Conservation (phyloP, 1,140 invertebrate species). For the Probaryconus sp. region DNA sequence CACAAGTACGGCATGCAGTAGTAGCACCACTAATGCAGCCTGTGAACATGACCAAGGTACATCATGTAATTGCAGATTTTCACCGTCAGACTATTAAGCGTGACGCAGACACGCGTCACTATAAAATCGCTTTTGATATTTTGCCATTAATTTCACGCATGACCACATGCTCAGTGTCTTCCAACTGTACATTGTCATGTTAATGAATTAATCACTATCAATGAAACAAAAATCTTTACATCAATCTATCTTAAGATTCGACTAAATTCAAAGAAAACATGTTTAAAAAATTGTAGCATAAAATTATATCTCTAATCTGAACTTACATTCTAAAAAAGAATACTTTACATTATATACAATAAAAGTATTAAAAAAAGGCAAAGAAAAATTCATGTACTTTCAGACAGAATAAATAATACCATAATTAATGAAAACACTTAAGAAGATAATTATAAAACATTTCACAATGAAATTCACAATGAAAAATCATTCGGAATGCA, state of each 20-base stretch:
- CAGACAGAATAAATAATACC: too few species aligned
- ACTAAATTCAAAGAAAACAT: too few species aligned
- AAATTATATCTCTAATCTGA: too few species aligned
- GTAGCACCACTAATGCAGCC: slow-evolving; percentile 75
- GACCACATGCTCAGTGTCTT: slow-evolving; percentile 31
- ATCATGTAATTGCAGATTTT: slow-evolving; percentile 46
- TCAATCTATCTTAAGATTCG: too few species aligned
- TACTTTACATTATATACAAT: too few species aligned
- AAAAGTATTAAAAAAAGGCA: too few species aligned
- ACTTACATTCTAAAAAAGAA: too few species aligned
- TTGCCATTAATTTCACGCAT: slow-evolving; percentile 38
- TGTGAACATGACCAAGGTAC: slow-evolving; percentile 59
- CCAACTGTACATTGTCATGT: background rate
- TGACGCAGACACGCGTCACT: slow-evolving; percentile 38
- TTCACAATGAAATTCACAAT: too few species aligned
- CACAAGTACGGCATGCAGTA: slow-evolving; percentile 76
- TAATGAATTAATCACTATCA: background rate
- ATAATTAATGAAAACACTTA: too few species aligned
- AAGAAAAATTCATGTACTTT: too few species aligned
- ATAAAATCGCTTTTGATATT: slow-evolving; percentile 11
- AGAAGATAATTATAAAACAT: too few species aligned
- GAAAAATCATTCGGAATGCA: background rate
- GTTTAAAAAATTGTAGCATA: too few species aligned
- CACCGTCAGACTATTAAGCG: slow-evolving; percentile 26
- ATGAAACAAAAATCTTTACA: slow-evolving; percentile 1